Evolutionary conservation across 2,113 vertebrate genomes (phyloP).

Genomic region (Platycercus adscitus): DNA sequence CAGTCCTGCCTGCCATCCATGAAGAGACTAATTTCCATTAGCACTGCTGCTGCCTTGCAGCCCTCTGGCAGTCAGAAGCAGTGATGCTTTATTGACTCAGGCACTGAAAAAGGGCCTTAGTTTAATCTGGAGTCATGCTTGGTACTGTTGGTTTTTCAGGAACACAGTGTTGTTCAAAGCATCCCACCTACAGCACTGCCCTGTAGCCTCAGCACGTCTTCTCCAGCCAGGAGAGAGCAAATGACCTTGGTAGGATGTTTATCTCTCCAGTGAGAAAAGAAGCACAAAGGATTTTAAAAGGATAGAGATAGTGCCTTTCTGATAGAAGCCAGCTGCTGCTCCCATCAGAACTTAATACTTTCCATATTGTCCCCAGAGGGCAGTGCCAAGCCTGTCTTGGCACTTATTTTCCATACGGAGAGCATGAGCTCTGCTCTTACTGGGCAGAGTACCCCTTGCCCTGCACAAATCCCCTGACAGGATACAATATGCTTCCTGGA

Average conservation of each 20-base stretch:
- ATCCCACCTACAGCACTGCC: background rate
- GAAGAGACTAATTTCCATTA: background rate
- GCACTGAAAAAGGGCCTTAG: background rate
- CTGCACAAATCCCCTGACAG: background rate
- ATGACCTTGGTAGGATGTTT: background rate
- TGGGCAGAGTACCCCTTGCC: background rate
- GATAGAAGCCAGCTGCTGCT: conserved; percentile 6
- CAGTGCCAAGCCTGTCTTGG: background rate
- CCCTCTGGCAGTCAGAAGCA: background rate
- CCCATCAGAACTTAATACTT: conserved; percentile 10
- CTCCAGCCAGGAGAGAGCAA: background rate
- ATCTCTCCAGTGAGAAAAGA: background rate
- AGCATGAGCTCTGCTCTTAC: background rate
- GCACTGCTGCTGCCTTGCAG: background rate
- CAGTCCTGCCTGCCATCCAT: background rate
- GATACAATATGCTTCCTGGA: background rate
- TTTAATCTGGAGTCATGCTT: accelerated
- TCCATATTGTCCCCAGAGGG: background rate
- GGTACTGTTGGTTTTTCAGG: background rate
- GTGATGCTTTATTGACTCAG: background rate
- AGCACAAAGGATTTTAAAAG: background rate
- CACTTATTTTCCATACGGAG: background rate
- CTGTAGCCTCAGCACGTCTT: background rate
- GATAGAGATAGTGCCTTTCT: background rate
- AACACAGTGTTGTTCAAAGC: background rate